Evolutionary conservation across 2,888 invertebrate genomes (phyloP), one percentile per base, ranked within the genome.

Genomic region (Mesorhabditis spiculigera): DNA sequence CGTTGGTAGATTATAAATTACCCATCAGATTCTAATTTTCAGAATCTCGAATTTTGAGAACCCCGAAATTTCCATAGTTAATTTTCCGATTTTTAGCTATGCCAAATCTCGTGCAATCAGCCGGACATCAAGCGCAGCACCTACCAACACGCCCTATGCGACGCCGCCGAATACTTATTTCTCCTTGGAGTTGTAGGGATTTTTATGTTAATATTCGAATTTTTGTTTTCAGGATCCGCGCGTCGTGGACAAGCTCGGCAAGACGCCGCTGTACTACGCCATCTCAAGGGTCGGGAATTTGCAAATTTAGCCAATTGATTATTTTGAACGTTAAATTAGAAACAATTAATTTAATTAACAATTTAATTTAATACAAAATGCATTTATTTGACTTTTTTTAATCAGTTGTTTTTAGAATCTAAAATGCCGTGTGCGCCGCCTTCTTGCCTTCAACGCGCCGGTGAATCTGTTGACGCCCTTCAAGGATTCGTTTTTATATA

Each of bases 21-120:
- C 28, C 28, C 3, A 28, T 28, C 28, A 28, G 28, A 28, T 1
- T 28, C 28, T 28, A 28, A 28, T 28, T 28, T 28, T 28, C 28
- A 28, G 28, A 28, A 28, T 1, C 28, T 28, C 28, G 28, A 28
- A 28, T 28, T 28, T 28, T 1, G 58, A 50, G 3, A 50, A 50
- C 58, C 58, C 3, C 28, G 28, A 28, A 28, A 1, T 28, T 13
- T 50, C 58, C n/a, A 50, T 13, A 2, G 58, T 50, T 10, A 13
- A 10, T n/a, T 50, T n/a, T 13, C 8, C 58, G 8, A 13, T 50
- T 50, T 50, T n/a, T 3, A 50, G 58, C 10, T 50, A 13, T 50
- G 58, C n/a, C 58, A 50, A 50, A 50, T 50, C n/a, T 50, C 58
- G n/a, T 50, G 58, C 58, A 50, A 50, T 50, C 10, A 50, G 10